Conservation (phyloP, 2,113 vertebrate species). For the Calidris pygmaea region DNA sequence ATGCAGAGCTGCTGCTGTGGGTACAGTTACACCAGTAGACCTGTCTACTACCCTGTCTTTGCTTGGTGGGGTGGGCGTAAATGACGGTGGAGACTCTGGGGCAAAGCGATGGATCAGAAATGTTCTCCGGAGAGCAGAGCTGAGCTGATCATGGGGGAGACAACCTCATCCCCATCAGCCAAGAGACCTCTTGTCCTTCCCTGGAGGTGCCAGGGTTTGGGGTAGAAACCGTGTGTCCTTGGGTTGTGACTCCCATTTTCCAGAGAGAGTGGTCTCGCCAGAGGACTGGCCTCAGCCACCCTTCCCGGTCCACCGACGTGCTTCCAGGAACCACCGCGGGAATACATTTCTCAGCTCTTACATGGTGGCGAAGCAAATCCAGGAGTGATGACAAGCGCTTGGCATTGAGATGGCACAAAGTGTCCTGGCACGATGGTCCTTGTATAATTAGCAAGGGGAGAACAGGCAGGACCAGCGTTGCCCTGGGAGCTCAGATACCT, state of each 20-base stretch:
- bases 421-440: not conserved
- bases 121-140: not conserved
- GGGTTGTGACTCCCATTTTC: not conserved
- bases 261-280: not conserved
- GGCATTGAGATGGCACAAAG: not conserved
- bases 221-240: not conserved
- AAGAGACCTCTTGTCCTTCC: no score
- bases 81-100: accelerated
- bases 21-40: not conserved
- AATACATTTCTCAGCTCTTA: accelerated
- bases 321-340: constrained; percentile 2
- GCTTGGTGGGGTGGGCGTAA: not conserved
- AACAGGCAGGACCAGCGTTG: not conserved
- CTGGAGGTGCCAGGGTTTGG: not conserved
- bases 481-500: not conserved
- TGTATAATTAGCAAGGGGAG: not conserved
- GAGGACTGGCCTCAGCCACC: not conserved
- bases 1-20: not conserved
- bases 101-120: not conserved
- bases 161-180: not conserved
- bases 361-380: not conserved
- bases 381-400: not conserved
- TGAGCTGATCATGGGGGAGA: not conserved
- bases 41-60: not conserved
- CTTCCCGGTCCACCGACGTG: not conserved